phyloP scores from a whole-genome alignment of 2,888 invertebrate genomes.

The Eledone cirrhosa region DNA sequence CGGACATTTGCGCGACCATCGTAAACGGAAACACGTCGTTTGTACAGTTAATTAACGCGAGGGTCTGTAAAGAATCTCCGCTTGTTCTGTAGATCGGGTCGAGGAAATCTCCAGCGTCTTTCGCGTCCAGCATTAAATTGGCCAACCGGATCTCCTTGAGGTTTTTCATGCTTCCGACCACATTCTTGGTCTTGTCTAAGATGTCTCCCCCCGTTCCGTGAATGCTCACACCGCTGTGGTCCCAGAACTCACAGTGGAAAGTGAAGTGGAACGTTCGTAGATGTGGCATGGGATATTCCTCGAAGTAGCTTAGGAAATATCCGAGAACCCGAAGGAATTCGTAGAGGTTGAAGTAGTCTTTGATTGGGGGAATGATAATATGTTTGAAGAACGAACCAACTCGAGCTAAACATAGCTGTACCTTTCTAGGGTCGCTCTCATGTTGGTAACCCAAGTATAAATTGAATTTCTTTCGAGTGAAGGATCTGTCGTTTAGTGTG shows the following conservation, averaged over 20 bases:
- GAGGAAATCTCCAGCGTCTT: constrained; percentile 75
- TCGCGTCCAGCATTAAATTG: constrained; percentile 77
- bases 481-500: constrained; percentile 76
- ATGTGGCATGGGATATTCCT: constrained; percentile 53
- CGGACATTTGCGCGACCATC: constrained; percentile 80
- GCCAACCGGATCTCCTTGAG: constrained; percentile 76
- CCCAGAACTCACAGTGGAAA: constrained; percentile 72
- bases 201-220: constrained; percentile 80
- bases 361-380: constrained; percentile 77
- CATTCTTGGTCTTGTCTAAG: constrained; percentile 65
- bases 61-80: constrained; percentile 72
- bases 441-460: constrained; percentile 85
- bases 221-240: constrained; percentile 64
- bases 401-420: constrained; percentile 75
- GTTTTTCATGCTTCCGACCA: constrained; percentile 75
- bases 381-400: constrained; percentile 76
- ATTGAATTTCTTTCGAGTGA: constrained; percentile 80
- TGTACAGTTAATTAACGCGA: constrained; percentile 80
- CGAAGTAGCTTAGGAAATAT: constrained; percentile 74
- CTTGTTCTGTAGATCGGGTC: constrained; percentile 75
- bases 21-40: constrained; percentile 76
- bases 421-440: constrained; percentile 60
- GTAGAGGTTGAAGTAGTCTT: constrained; percentile 82
- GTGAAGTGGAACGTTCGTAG: constrained; percentile 72
- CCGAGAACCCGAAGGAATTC: constrained; percentile 86